Evolutionary conservation across 2,113 vertebrate genomes (phyloP).

Genomic region (Epinephelus fuscoguttatus): DNA sequence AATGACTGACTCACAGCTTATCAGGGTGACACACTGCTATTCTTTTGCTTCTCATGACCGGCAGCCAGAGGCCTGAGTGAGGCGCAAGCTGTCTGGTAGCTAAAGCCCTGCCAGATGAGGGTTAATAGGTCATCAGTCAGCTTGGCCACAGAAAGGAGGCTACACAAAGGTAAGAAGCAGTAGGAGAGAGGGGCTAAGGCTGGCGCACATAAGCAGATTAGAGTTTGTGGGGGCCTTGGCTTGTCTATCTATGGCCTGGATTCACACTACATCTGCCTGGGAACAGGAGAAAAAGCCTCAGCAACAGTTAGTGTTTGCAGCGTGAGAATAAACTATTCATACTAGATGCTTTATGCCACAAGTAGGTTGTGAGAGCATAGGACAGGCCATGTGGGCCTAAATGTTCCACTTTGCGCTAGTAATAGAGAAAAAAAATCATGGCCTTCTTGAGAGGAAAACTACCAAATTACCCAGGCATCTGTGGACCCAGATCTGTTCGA

Average conservation of each 20-base stretch:
- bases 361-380: conserved; percentile 33
- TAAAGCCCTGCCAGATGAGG: conserved; percentile 1
- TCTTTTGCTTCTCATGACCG: conserved; percentile 34
- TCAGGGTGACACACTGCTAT: conserved; percentile 23
- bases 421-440: conserved; percentile 7
- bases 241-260: conserved; percentile 13
- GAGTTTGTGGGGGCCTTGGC: conserved; percentile 15
- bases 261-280: conserved; percentile 49
- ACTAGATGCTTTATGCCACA: conserved; percentile 26
- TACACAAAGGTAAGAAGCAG: background rate
- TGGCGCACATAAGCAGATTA: conserved; percentile 34
- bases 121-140: conserved; percentile 38
- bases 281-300: conserved; percentile 28
- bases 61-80: conserved; percentile 10
- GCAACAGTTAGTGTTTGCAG: conserved; percentile 24
- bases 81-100: conserved; percentile 32
- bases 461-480: conserved; percentile 48
- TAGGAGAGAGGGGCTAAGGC: background rate
- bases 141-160: background rate
- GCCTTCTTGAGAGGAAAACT: conserved; percentile 43
- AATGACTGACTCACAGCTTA: conserved; percentile 42
- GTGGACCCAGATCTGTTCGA: conserved; percentile 38
- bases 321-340: conserved; percentile 44
- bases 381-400: conserved; percentile 24
- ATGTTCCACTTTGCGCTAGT: conserved; percentile 54